Conservation (phyloP, 1,140 invertebrate species). For the Aphidius gifuensis region DNA sequence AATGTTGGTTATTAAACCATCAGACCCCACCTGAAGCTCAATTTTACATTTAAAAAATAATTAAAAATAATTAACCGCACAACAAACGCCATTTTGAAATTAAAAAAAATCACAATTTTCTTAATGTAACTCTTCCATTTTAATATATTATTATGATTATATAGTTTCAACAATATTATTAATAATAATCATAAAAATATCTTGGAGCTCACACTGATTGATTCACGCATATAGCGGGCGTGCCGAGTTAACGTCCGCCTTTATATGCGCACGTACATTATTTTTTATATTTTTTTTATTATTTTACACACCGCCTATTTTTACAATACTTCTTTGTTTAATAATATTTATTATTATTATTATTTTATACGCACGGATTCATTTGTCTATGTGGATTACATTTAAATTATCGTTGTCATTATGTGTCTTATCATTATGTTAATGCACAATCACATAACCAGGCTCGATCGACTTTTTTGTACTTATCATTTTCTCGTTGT, state of each 20-base stretch:
- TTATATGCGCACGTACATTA: slow-evolving; percentile 10
- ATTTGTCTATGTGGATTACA: slow-evolving; percentile 25
- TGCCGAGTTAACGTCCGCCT: slow-evolving; percentile 15
- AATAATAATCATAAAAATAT: no score
- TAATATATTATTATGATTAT: no score
- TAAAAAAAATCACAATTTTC: no score
- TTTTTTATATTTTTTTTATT: slow-evolving; percentile 6
- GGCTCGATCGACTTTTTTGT: slow-evolving; percentile 19
- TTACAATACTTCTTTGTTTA: neutral
- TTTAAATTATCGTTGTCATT: slow-evolving; percentile 37
- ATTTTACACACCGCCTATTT: neutral
- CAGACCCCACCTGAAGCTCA: no score
- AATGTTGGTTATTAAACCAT: no score
- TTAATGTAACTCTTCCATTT: no score
- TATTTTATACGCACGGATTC: neutral
- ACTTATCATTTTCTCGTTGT: neutral
- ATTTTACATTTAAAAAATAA: no score
- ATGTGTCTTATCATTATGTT: slow-evolving; percentile 41
- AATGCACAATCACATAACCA: slow-evolving; percentile 22
- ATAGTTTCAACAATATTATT: no score
- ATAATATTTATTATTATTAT: neutral
- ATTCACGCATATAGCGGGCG: slow-evolving; percentile 14
- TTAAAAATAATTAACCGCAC: no score
- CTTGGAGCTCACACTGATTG: neutral
- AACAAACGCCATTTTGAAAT: no score